Conservation (phyloP, 2,797 vertebrate species). For the Epinephelus malabaricus region DNA sequence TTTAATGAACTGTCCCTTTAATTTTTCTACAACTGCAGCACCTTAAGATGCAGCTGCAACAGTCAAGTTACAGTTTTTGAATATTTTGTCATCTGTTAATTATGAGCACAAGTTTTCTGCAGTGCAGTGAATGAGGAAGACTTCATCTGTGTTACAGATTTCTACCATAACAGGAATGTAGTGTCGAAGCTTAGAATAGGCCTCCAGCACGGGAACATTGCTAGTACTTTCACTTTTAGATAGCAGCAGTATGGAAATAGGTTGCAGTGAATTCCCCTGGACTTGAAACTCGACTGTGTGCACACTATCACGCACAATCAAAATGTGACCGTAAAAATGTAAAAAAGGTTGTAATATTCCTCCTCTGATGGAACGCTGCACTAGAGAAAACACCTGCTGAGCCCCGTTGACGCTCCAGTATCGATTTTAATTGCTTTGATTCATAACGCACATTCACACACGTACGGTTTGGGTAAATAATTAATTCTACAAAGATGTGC, state of each 20-base stretch:
- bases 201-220: conserved; percentile 36
- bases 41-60: background rate
- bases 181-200: conserved; percentile 28
- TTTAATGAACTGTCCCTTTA: no score
- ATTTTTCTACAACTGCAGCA: conserved; percentile 4
- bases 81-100: background rate
- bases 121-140: background rate
- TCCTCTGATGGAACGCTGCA: conserved; percentile 18
- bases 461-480: background rate
- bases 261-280: conserved; percentile 76
- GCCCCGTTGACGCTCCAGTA: background rate
- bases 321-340: conserved; percentile 30
- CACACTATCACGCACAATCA: conserved; percentile 23
- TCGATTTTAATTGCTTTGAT: conserved; percentile 14
- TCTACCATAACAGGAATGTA: conserved; percentile 40
- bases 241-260: conserved; percentile 72
- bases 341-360: conserved; percentile 42
- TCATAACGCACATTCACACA: background rate
- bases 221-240: conserved; percentile 70
- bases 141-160: conserved; percentile 11
- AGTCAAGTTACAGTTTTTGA: background rate
- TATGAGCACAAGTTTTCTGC: background rate
- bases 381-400: background rate
- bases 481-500: background rate
- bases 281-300: conserved; percentile 48